phyloP scores from a whole-genome alignment of 2,797 vertebrate species.

The Austrolebias charrua region DNA sequence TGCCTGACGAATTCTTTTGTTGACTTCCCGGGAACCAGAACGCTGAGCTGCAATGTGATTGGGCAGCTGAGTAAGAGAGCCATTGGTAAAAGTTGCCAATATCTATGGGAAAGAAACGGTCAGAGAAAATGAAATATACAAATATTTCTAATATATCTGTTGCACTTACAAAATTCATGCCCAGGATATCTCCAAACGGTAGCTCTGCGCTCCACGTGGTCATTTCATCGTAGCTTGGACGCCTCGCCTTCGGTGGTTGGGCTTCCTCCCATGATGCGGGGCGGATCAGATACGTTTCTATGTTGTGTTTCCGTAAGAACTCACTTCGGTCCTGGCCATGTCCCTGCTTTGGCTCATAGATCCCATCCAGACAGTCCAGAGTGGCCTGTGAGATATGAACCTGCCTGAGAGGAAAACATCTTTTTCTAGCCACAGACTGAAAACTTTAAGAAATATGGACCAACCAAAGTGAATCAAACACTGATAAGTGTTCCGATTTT shows the following conservation, averaged over 20 bases:
- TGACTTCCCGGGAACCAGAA: constrained; percentile 56
- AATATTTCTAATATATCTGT: background rate
- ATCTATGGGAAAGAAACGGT: constrained; percentile 39
- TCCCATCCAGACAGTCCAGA: constrained; percentile 62
- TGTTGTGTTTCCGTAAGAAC: constrained; percentile 88
- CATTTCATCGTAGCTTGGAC: constrained; percentile 43
- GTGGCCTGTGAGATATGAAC: constrained; percentile 53
- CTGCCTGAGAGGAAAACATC: constrained; percentile 19
- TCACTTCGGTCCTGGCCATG: constrained; percentile 88
- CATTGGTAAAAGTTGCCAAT: constrained; percentile 68
- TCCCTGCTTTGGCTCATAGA: constrained; percentile 80
- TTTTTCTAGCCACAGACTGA: background rate
- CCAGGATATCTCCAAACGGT: constrained; percentile 85
- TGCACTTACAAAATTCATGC: constrained; percentile 52
- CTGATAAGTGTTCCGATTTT: too few species aligned
- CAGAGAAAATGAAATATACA: background rate
- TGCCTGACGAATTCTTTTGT: constrained; percentile 65
- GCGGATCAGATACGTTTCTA: constrained; percentile 73
- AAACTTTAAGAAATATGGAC: background rate
- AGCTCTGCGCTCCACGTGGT: constrained; percentile 87
- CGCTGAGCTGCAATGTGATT: constrained; percentile 39
- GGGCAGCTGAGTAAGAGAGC: constrained; percentile 56
- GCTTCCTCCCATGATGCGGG: background rate
- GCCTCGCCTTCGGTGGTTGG: constrained; percentile 21
- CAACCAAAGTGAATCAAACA: background rate